These are phyloP conservation scores for Daubentonia madagascariensis DNA, from an alignment of 2,113 vertebrate species.

Conservation along the genomic window DNA sequence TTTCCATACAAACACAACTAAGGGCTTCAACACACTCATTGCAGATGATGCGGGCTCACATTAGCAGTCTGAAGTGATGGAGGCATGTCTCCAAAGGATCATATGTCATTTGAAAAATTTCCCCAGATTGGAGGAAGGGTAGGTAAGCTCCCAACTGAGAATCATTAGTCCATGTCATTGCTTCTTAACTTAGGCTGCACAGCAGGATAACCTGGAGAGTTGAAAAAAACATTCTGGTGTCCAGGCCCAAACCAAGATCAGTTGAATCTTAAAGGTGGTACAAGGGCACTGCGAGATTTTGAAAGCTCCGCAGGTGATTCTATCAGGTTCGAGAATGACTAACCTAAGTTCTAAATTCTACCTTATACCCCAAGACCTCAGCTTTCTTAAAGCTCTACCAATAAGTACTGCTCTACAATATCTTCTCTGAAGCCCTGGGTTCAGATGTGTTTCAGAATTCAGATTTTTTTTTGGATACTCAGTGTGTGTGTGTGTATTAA, in stretches of 20 bases:
- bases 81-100: background rate
- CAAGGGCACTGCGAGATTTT: background rate
- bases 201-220: background rate
- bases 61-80: background rate
- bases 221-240: background rate
- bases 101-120: background rate
- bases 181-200: background rate
- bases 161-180: background rate
- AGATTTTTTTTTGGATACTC: background rate
- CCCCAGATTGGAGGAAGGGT: background rate
- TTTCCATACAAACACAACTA: background rate
- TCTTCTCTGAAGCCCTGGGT: background rate
- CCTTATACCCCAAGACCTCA: background rate
- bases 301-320: background rate
- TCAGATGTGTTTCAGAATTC: constrained; percentile 13
- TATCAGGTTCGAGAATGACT: background rate
- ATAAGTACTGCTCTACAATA: background rate
- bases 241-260: background rate
- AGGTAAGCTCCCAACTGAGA: background rate
- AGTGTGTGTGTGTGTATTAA: background rate
- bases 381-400: background rate
- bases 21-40: background rate
- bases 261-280: background rate
- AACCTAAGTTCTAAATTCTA: background rate
- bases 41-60: accelerated